Conservation (phyloP, 2,797 vertebrate species). For the Neosilurus mollespiculum region DNA sequence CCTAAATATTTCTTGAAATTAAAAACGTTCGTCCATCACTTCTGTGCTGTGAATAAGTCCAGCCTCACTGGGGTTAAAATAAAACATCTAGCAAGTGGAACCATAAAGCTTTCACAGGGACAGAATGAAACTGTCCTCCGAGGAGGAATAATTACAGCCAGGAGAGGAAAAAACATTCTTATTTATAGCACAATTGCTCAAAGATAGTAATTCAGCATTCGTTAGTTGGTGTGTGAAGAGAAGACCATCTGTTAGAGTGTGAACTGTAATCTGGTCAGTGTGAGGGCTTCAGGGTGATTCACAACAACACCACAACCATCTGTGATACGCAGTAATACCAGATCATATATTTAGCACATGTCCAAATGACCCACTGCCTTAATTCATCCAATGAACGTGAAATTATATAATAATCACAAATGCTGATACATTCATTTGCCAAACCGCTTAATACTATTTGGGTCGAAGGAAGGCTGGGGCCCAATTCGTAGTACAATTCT, state of each 20-base stretch:
- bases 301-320: slow-evolving; percentile 19
- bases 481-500: no score
- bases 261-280: slow-evolving; percentile 19
- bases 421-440: background rate
- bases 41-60: background rate
- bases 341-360: background rate
- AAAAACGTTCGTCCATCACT: background rate
- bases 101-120: background rate
- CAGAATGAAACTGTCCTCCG: background rate
- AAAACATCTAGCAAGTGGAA: background rate
- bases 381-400: background rate
- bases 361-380: slow-evolving; percentile 12
- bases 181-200: background rate
- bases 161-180: background rate
- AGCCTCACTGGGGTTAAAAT: background rate
- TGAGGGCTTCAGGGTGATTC: slow-evolving; percentile 5
- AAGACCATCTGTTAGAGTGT: slow-evolving; percentile 18
- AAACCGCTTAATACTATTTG: background rate
- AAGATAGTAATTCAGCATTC: background rate
- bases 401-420: background rate
- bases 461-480: no score
- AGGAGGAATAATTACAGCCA: background rate
- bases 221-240: background rate
- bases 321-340: background rate
- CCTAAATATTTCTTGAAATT: background rate